Conservation (phyloP, 2,888 invertebrate genomes). For the Nemapogon koenigi region DNA sequence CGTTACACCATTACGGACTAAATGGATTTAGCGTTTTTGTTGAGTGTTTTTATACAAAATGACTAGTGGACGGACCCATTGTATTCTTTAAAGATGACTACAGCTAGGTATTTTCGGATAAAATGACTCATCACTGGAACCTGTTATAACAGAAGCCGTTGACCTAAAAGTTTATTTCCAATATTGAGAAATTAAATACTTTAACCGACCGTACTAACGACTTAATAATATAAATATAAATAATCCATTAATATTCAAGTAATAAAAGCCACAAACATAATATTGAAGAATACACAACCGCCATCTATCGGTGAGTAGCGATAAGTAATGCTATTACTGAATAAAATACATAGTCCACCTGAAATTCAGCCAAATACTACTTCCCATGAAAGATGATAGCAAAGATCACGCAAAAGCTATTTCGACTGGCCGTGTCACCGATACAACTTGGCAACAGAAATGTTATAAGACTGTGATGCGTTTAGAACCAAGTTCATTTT, state of each 20-base stretch:
- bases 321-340: too few relatives aligned
- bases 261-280: too few relatives aligned
- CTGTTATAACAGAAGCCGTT: constrained; percentile 30
- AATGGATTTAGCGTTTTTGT: too few relatives aligned
- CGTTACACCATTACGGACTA: too few relatives aligned
- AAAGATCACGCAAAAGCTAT: constrained; percentile 30
- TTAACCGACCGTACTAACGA: constrained; percentile 3
- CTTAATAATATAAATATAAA: constrained; percentile 12
- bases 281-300: constrained; percentile 18
- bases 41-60: too few relatives aligned
- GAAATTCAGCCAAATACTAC: constrained; percentile 16
- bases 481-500: constrained; percentile 47
- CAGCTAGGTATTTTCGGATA: too few relatives aligned
- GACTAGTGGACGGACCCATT: too few relatives aligned
- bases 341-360: constrained; percentile 15
- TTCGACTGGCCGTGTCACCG: constrained; percentile 40
- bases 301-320: constrained; percentile 47
- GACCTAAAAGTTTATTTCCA: constrained; percentile 21
- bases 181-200: neutral
- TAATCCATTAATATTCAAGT: too few relatives aligned
- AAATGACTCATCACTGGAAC: constrained; percentile 27
- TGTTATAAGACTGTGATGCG: too few relatives aligned
- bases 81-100: too few relatives aligned
- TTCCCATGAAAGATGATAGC: constrained; percentile 22
- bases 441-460: constrained; percentile 47